Percentiles rank a stretch among this genome's conserved stretches.
These are phyloP conservation scores for Pogonus chalceus DNA, from an alignment of 1,140 invertebrate species.

Conservation along the genomic window DNA sequence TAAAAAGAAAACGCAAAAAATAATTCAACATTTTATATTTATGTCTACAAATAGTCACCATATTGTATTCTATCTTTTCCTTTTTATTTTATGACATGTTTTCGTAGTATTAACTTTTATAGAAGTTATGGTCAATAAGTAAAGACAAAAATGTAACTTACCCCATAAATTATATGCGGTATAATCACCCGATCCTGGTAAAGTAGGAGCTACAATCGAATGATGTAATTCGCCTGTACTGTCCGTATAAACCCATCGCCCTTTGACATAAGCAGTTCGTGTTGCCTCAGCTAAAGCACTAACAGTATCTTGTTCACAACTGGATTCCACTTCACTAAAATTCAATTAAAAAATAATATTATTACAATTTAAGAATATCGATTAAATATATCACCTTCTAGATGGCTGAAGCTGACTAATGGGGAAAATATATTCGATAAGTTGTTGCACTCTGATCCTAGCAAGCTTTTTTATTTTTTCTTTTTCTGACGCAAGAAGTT, in stretches of 20 bases:
- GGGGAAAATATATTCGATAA: constrained; percentile 69
- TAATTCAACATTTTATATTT: neutral
- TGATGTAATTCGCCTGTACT: constrained; percentile 56
- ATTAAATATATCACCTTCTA: constrained; percentile 35
- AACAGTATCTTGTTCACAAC: constrained; percentile 51
- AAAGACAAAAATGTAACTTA: constrained; percentile 33
- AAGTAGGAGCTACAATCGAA: constrained; percentile 60
- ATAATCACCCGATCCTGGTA: constrained; percentile 70
- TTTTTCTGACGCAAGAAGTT: constrained; percentile 42
- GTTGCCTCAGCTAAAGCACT: constrained; percentile 66
- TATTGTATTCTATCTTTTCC: constrained; percentile 9
- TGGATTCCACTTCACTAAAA: constrained; percentile 43
- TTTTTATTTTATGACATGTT: too few species aligned
- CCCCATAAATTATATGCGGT: constrained; percentile 64
- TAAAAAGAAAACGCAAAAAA: too few species aligned
- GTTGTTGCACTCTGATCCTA: constrained; percentile 51
- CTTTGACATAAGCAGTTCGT: constrained; percentile 60
- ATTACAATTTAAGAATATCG: constrained; percentile 10
- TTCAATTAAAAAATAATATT: too few species aligned
- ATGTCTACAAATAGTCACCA: neutral
- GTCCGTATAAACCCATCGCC: constrained; percentile 62
- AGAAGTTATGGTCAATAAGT: too few species aligned
- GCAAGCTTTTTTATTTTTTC: constrained; percentile 50
- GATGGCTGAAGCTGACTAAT: constrained; percentile 47
- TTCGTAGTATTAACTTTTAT: too few species aligned